phyloP scores from a whole-genome alignment of 2,888 invertebrate genomes.

The Drosophila prostipennis region DNA sequence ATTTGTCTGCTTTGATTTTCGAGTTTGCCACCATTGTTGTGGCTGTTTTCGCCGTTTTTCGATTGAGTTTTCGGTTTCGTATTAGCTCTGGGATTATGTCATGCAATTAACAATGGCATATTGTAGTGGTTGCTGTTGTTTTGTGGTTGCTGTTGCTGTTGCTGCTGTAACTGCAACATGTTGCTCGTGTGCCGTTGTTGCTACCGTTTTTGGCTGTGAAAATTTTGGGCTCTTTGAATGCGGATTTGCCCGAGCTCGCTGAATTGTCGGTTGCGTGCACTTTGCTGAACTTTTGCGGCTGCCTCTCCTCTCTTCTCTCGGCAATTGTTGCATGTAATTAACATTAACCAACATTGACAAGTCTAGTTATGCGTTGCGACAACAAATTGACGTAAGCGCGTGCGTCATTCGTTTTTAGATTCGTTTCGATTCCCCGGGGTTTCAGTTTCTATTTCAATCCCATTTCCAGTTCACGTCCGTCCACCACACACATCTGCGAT shows the following conservation, averaged over 20 bases:
- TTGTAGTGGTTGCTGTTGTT: constrained; percentile 47
- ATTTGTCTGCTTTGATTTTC: constrained; percentile 53
- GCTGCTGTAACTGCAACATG: constrained; percentile 44
- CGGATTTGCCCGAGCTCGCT: constrained; percentile 35
- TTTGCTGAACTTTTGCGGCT: constrained; percentile 65
- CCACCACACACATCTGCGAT: constrained; percentile 49
- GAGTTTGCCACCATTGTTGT: constrained; percentile 42
- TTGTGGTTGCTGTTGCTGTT: constrained; percentile 27
- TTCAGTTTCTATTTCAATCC: not conserved
- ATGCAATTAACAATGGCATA: constrained; percentile 78
- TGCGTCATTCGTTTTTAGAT: constrained; percentile 58
- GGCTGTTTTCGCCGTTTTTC: constrained; percentile 38
- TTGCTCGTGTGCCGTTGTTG: constrained; percentile 45
- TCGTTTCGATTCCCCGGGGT: constrained; percentile 13
- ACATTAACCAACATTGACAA: constrained; percentile 78
- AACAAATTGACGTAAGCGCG: constrained; percentile 75
- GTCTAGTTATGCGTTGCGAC: constrained; percentile 74
- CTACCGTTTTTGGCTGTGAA: constrained; percentile 39
- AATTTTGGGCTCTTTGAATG: constrained; percentile 16
- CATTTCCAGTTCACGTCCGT: constrained; percentile 9
- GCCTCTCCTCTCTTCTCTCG: constrained; percentile 5
- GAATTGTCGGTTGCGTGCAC: constrained; percentile 53
- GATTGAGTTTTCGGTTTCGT: constrained; percentile 75
- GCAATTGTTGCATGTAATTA: constrained; percentile 66
- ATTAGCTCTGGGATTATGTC: constrained; percentile 75